Evolutionary conservation across 2,113 vertebrate species (phyloP).

Genomic region (Chloropsis hardwickii): DNA sequence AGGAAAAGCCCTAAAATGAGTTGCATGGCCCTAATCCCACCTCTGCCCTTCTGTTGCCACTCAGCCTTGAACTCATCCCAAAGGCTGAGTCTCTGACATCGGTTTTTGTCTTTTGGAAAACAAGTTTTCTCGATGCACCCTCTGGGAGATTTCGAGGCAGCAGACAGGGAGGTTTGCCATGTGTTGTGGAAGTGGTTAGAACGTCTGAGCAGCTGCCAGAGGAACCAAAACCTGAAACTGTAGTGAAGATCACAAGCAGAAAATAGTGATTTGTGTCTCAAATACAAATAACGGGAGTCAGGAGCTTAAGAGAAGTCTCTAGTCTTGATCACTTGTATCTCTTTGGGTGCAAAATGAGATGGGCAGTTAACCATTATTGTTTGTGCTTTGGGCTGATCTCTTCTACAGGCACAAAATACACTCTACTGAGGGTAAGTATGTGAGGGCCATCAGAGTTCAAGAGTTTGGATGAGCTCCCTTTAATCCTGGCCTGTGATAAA

Average conservation of each 20-base stretch:
- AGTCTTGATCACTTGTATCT: neutral
- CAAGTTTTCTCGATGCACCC: neutral
- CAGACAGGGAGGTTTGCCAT: neutral
- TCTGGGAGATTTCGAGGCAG: neutral
- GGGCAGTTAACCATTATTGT: neutral
- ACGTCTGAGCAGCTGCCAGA: neutral
- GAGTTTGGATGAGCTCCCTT: neutral
- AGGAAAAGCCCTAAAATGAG: neutral
- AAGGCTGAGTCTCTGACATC: neutral
- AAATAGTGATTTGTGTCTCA: neutral
- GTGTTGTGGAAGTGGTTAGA: neutral
- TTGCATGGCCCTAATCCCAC: neutral
- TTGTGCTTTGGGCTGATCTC: neutral
- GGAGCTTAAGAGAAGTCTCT: neutral
- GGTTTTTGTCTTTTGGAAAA: neutral
- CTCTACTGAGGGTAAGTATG: accelerated
- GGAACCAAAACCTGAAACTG: neutral
- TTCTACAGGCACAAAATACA: neutral
- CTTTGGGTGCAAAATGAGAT: neutral
- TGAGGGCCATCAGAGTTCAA: neutral
- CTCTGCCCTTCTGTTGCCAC: neutral
- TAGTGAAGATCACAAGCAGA: neutral
- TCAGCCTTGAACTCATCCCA: neutral
- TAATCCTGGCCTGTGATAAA: neutral
- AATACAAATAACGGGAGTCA: neutral